A percentile compares a stretch with the other conserved stretches of the same genome.
These are phyloP conservation scores for Microchirus variegatus DNA, from an alignment of 2,797 vertebrate genomes.

Conservation along the genomic window DNA sequence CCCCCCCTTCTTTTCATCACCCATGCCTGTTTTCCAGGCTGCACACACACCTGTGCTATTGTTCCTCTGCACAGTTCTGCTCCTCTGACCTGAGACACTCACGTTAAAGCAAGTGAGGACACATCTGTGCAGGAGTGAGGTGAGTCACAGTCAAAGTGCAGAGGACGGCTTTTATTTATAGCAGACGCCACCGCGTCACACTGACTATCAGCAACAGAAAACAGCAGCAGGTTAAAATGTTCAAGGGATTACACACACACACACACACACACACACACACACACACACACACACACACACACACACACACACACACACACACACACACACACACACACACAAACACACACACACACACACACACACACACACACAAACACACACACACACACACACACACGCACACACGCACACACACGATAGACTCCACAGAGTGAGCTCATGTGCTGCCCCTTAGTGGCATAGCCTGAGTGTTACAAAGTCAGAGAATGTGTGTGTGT, in stretches of 20 bases:
- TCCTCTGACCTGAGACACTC: slow-evolving; percentile 35
- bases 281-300: slow-evolving; percentile 34
- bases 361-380: slow-evolving; percentile 34
- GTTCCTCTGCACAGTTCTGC: slow-evolving; percentile 27
- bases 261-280: slow-evolving; percentile 23
- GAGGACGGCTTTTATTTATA: slow-evolving; percentile 51
- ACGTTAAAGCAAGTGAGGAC: slow-evolving; percentile 17
- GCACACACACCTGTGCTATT: slow-evolving; percentile 66
- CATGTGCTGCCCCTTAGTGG: slow-evolving; percentile 62
- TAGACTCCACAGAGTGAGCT: slow-evolving; percentile 17
- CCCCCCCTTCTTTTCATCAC: slow-evolving; percentile 5
- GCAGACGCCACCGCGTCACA: slow-evolving; percentile 34
- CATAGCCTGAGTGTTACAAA: slow-evolving; percentile 20
- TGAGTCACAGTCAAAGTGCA: slow-evolving; percentile 21
- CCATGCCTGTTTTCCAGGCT: slow-evolving; percentile 21
- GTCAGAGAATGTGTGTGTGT: neutral
- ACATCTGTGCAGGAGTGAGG: slow-evolving; percentile 21
- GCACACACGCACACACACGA: no score
- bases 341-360: slow-evolving; percentile 28
- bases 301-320: slow-evolving; percentile 36
- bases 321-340: slow-evolving; percentile 30
- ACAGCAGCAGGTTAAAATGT: slow-evolving; percentile 56
- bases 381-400: slow-evolving; percentile 24
- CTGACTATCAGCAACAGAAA: slow-evolving; percentile 43
- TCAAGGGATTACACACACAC: slow-evolving; percentile 47